A percentile compares a stretch with the other conserved stretches of the same genome.
These are phyloP conservation scores for Caenorhabditis sp. DNA, from an alignment of 2,888 invertebrate species.

Conservation along the genomic window DNA sequence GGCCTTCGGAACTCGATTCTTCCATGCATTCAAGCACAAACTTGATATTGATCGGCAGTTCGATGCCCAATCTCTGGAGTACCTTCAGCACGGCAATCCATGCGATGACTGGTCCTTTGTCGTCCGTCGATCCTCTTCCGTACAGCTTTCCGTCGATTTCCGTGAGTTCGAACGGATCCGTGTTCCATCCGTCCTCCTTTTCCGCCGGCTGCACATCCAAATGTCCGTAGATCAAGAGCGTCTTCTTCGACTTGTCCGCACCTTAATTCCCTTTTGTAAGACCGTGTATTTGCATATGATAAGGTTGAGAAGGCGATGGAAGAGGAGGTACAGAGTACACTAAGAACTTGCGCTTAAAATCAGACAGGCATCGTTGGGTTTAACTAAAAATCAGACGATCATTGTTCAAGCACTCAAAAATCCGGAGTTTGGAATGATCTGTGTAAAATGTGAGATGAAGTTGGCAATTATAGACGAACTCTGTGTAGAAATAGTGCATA, in stretches of 20 bases:
- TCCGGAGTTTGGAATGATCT: no score
- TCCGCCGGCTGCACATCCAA: constrained; percentile 97
- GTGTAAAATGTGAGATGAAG: no score
- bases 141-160: constrained; percentile 91
- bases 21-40: constrained; percentile 99
- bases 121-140: constrained; percentile 92
- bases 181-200: constrained; percentile 88
- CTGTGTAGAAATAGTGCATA: no score
- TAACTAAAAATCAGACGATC: no score
- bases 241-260: constrained; percentile 83
- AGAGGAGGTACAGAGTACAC: constrained; percentile 23
- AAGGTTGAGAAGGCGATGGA: constrained; percentile 11
- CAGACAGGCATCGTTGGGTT: no score
- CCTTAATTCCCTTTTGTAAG: constrained; percentile 37
- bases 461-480: no score
- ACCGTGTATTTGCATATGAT: no score
- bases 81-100: constrained; percentile 96
- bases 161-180: constrained; percentile 92
- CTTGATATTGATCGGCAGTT: constrained; percentile 84
- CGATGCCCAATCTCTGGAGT: constrained; percentile 85
- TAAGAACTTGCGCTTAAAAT: no score
- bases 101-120: constrained; percentile 92
- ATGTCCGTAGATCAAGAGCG: constrained; percentile 95
- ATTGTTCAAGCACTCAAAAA: no score
- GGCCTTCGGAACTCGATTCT: constrained; percentile 95